A percentile compares a stretch with the other conserved stretches of the same genome.
Conservation (phyloP, 2,113 vertebrate species). For the Bufo gargarizans region DNA sequence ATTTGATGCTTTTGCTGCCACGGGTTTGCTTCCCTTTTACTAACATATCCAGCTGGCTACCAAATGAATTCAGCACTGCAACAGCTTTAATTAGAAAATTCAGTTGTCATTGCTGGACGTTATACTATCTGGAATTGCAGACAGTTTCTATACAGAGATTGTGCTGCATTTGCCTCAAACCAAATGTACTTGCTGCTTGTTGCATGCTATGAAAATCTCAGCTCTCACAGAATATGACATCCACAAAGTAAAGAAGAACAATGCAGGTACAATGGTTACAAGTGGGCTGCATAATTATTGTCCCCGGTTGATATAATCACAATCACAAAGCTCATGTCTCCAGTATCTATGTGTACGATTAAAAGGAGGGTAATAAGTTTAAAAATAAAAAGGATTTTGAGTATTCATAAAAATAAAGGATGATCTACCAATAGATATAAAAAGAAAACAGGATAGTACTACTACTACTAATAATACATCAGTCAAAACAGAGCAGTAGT, state of each 20-base stretch:
- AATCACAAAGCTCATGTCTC: too few relatives aligned
- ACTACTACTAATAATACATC: too few relatives aligned
- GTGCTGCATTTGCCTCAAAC: not conserved
- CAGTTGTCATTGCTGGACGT: not conserved
- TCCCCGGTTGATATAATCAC: too few relatives aligned
- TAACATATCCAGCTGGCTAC: not conserved
- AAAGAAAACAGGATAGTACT: too few relatives aligned
- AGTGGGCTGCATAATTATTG: not conserved
- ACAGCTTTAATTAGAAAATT: not conserved
- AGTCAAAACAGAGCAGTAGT: too few relatives aligned
- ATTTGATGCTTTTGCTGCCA: constrained; percentile 4
- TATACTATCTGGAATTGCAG: not conserved
- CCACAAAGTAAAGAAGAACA: not conserved
- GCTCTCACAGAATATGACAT: not conserved
- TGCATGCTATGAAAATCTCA: not conserved
- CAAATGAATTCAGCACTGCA: constrained; percentile 14
- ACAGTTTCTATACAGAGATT: not conserved
- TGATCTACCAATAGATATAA: too few relatives aligned
- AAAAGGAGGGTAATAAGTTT: too few relatives aligned
- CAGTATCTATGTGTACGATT: too few relatives aligned
- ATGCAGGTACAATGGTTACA: not conserved
- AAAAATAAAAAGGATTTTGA: too few relatives aligned
- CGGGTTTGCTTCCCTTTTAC: constrained; percentile 5
- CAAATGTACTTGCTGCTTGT: not conserved
- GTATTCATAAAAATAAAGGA: too few relatives aligned